Base-by-base conservation (phyloP, 2,113 vertebrate species). In the Forbesichthys agassizii region DNA sequence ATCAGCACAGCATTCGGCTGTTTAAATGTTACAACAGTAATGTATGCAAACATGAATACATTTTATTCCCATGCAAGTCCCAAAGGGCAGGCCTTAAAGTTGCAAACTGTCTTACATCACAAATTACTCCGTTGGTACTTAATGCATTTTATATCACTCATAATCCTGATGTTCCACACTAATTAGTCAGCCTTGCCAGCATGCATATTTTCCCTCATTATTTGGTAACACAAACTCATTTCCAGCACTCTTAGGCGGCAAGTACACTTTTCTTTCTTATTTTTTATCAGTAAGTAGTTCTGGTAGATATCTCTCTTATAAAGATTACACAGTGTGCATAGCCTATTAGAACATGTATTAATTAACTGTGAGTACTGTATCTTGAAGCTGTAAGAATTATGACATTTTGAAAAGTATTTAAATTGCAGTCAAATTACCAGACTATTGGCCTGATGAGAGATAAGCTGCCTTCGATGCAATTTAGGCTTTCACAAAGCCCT, bases 141-240 rank as follows among this genome's bases (percentile, higher is more conserved):
- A 88, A 90, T 90, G 86, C 77, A 85, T 92, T 91, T 91, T 88
- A 89, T 84, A 88, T 90, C 85, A 86, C 90, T 90, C 86, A 88
- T 91, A 91, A 92, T 92, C 87, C 86, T 88, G 79, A 77, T 87
- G 89, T 87, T 89, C 73, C 78, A 78, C 84, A 80, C 84, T 91
- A 92, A 92, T 92, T 91, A 91, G 82, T 65, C 56, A 74, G 79
- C 81, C 77, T 84, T 88, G 85, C 86, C 88, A 90, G 68, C 78
- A 78, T 80, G 76, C 78, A 86, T 84, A 88, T 88, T 90, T 84
- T 69, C 72, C 67, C 76, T 83, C 62, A 82, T 90, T 90, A 85
- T 91, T 90, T 88, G 84, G 80, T 84, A 57, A 71, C 75, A 86
- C 86, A 69, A 75, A 81, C 79, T 54, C 69, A 66, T 81, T 87